phyloP scores from a whole-genome alignment of 2,113 vertebrate genomes.

The Panurus biarmicus region DNA sequence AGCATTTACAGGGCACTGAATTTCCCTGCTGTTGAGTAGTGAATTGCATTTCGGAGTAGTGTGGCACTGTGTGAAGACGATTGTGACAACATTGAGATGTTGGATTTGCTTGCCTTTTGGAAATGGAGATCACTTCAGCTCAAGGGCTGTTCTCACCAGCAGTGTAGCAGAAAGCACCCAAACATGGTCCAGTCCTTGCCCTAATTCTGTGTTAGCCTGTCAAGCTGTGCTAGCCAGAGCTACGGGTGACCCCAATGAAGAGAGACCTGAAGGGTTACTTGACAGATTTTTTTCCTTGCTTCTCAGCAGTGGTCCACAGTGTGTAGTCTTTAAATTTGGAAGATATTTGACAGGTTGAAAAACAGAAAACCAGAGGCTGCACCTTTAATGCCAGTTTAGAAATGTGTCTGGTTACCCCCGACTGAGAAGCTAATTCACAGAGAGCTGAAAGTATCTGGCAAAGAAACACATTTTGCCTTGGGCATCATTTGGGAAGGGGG shows the following conservation, averaged over 20 bases:
- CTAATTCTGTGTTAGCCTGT: not conserved
- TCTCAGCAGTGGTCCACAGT: not conserved
- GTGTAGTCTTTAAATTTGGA: not conserved
- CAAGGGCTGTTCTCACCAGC: not conserved
- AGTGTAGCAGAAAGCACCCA: not conserved
- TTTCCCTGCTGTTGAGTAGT: not conserved
- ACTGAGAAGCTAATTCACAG: constrained; percentile 39
- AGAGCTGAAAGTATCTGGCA: constrained; percentile 43
- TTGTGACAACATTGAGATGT: not conserved
- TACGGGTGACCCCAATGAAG: not conserved
- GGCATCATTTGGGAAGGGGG: not conserved
- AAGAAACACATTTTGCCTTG: constrained; percentile 18
- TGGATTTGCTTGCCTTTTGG: not conserved
- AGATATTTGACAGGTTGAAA: not conserved
- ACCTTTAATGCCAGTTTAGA: constrained; percentile 27
- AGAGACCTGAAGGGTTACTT: not conserved
- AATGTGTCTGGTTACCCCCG: not conserved
- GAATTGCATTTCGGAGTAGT: not conserved
- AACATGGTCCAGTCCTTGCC: not conserved
- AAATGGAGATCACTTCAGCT: not conserved
- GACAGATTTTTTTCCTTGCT: not conserved
- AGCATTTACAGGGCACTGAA: not conserved
- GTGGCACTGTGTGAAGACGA: not conserved
- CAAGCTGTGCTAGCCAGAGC: not conserved
- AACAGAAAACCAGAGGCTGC: not conserved